Evolutionary conservation across 2,797 vertebrate genomes (phyloP).

Genomic region (Gadopsis marmoratus): DNA sequence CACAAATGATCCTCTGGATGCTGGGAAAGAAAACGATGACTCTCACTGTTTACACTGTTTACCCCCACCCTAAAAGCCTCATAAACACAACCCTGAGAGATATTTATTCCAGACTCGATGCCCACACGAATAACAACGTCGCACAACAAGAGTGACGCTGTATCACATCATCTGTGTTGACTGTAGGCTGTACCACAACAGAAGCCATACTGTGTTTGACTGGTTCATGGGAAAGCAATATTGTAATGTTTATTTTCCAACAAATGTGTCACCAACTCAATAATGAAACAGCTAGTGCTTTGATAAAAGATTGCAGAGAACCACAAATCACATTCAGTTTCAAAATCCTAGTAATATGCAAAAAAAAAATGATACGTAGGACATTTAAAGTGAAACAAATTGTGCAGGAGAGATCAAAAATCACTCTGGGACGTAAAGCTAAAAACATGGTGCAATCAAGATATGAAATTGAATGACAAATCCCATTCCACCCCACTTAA

Average conservation of each 20-base stretch:
- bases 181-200: constrained; percentile 25
- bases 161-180: constrained; percentile 31
- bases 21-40: constrained; percentile 40
- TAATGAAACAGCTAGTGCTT: background rate
- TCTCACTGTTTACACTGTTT: constrained; percentile 50
- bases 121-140: constrained; percentile 60
- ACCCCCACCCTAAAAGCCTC: constrained; percentile 48
- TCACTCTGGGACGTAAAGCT: background rate
- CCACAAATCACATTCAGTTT: background rate
- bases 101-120: constrained; percentile 55
- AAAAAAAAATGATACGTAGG: background rate
- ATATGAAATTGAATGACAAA: constrained; percentile 16
- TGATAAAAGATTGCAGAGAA: background rate
- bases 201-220: background rate
- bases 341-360: background rate
- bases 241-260: constrained; percentile 1
- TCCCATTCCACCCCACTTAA: constrained; percentile 33
- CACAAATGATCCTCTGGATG: constrained; percentile 35
- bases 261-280: constrained; percentile 10
- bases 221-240: constrained; percentile 19
- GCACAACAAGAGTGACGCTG: constrained; percentile 17
- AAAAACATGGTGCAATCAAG: background rate
- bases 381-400: background rate
- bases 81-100: constrained; percentile 56
- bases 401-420: background rate